Conservation (phyloP, 2,797 vertebrate species). For the Chanos chanos region DNA sequence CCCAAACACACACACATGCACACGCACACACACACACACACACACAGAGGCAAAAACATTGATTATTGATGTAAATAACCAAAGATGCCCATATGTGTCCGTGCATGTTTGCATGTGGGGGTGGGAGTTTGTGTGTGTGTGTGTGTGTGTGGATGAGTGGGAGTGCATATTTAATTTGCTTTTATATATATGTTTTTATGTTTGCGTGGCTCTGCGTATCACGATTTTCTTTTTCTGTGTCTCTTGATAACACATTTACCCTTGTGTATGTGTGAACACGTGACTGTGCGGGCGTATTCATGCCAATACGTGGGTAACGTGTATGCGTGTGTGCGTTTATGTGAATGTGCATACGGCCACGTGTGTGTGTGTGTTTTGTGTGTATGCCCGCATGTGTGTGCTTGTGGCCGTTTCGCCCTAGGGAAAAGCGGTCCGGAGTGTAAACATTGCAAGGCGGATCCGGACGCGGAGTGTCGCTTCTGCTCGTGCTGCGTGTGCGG, state of each 20-base stretch:
- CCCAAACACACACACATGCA: slow-evolving; percentile 1
- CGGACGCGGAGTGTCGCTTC: slow-evolving; percentile 88
- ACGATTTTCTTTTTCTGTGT: too few species aligned
- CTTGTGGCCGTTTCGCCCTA: slow-evolving; percentile 48
- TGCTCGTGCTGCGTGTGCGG: slow-evolving; percentile 96
- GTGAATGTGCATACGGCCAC: too few species aligned
- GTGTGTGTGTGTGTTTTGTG: slow-evolving; percentile 10
- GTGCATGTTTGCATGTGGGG: background rate
- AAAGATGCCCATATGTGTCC: too few species aligned
- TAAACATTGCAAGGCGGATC: slow-evolving; percentile 95
- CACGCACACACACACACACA: background rate
- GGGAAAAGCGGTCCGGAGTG: slow-evolving; percentile 97
- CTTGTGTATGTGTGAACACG: too few species aligned
- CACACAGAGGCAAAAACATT: background rate
- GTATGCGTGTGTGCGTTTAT: too few species aligned
- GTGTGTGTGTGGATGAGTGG: background rate
- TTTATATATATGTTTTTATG: too few species aligned
- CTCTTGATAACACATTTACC: too few species aligned
- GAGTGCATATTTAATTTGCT: too few species aligned
- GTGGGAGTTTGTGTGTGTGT: background rate
- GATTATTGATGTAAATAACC: too few species aligned
- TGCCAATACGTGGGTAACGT: too few species aligned
- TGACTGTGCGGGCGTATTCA: too few species aligned
- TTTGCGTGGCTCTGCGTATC: too few species aligned
- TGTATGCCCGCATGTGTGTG: slow-evolving; percentile 8